Evolutionary conservation across 2,797 vertebrate species (phyloP).

Genomic region (Enteromius unitaeniatus): DNA sequence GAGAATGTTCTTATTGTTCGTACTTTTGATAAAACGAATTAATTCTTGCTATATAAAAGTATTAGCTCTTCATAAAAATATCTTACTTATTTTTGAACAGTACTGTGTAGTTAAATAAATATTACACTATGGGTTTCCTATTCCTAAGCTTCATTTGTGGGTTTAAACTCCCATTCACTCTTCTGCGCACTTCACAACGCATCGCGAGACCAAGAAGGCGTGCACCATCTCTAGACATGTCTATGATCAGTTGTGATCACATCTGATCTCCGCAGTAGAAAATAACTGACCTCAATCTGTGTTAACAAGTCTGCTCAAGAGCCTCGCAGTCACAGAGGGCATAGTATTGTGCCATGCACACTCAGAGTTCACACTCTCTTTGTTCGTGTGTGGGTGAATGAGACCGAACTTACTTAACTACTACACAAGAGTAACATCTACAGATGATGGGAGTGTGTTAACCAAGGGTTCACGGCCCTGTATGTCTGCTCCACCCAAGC

Average conservation of each 20-base stretch:
- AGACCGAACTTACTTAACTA: not conserved
- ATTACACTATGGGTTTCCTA: not conserved
- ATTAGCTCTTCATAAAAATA: not conserved
- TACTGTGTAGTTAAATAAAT: not conserved
- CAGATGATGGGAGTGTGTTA: not conserved
- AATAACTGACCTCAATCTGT: conserved; percentile 79
- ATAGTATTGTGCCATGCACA: not conserved
- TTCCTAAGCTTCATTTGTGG: not conserved
- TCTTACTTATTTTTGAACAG: not conserved
- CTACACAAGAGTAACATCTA: not conserved
- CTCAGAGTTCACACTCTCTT: not conserved
- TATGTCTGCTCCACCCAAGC: not conserved
- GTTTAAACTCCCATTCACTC: not conserved
- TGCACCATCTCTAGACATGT: not conserved
- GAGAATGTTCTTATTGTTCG: not conserved
- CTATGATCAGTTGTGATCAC: conserved; percentile 44
- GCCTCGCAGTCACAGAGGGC: conserved; percentile 17
- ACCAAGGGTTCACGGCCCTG: not conserved
- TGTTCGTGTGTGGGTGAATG: conserved; percentile 15
- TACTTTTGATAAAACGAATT: not conserved
- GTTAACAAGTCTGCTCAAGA: conserved; percentile 68
- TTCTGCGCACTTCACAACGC: no score
- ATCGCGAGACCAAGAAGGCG: not conserved
- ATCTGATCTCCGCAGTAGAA: conserved; percentile 69
- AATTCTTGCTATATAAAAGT: not conserved